These are phyloP conservation scores for Sarcoramphus papa DNA, from an alignment of 2,797 vertebrate genomes.

Conservation along the genomic window DNA sequence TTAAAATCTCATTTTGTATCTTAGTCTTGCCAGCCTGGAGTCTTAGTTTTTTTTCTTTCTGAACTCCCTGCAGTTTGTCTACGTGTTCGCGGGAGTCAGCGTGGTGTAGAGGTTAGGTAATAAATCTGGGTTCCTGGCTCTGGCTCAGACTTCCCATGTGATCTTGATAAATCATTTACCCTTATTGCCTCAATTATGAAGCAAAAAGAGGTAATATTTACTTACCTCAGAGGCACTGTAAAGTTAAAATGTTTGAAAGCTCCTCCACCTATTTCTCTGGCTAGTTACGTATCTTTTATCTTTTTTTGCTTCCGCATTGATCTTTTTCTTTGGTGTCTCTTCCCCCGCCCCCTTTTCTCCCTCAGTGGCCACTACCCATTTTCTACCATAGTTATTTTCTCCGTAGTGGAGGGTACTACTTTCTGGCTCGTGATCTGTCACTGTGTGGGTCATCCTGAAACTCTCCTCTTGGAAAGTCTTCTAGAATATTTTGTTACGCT, in stretches of 20 bases:
- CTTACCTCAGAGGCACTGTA: neutral
- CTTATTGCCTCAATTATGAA: constrained; percentile 40
- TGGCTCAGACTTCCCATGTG: neutral
- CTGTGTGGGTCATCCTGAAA: neutral
- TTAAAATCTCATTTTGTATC: neutral
- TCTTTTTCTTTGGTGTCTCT: neutral
- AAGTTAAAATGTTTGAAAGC: neutral
- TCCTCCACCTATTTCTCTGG: neutral
- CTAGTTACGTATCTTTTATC: neutral
- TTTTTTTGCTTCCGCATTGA: neutral
- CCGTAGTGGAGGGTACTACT: neutral
- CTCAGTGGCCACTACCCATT: neutral
- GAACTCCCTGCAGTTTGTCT: constrained; percentile 4
- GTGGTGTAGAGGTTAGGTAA: neutral
- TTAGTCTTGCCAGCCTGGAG: neutral
- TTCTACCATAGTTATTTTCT: neutral
- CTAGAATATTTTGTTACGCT: neutral
- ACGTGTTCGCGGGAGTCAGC: neutral
- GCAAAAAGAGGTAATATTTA: constrained; percentile 31
- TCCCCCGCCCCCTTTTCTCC: neutral
- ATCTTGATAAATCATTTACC: constrained; percentile 44
- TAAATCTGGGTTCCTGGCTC: constrained; percentile 35
- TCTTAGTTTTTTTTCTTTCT: neutral
- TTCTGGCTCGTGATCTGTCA: neutral
- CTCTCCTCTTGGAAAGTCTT: neutral